A percentile compares a stretch with the other conserved stretches of the same genome.
Evolutionary conservation across 1,140 invertebrate genomes (phyloP).

Genomic region (Drosophila ogumai): DNA sequence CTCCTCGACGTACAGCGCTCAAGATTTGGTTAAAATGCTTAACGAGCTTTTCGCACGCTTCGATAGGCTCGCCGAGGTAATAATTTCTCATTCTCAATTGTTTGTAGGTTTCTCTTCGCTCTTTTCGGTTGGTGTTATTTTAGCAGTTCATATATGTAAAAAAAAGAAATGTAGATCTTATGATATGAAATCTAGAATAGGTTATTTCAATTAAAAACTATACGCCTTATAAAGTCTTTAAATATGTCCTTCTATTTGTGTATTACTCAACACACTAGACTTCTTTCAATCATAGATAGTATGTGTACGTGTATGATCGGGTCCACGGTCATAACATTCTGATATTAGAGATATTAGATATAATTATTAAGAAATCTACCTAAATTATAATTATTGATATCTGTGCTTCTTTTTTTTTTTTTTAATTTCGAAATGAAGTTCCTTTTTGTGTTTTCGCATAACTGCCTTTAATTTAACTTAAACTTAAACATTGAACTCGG

Average conservation of each 20-base stretch:
- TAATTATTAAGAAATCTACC: too few species aligned
- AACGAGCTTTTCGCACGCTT: constrained; percentile 97
- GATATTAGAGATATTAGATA: too few species aligned
- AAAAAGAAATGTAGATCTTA: neutral
- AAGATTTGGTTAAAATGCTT: constrained; percentile 96
- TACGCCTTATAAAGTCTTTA: neutral
- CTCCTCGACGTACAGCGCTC: constrained; percentile 96
- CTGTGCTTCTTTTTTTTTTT: too few species aligned
- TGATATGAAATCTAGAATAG: constrained; percentile 45
- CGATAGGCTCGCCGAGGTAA: constrained; percentile 95
- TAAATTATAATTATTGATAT: too few species aligned
- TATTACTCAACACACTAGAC: neutral
- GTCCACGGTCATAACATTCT: too few species aligned
- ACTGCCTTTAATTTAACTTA: neutral
- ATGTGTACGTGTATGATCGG: neutral
- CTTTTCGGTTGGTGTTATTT: constrained; percentile 21
- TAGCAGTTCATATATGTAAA: constrained; percentile 40
- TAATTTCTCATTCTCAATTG: constrained; percentile 36
- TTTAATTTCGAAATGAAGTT: too few species aligned
- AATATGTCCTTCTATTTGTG: neutral
- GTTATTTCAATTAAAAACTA: constrained; percentile 12
- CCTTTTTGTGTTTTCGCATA: too few species aligned
- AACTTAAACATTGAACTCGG: too few species aligned
- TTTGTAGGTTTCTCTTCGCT: constrained; percentile 8
- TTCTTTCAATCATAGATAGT: neutral